Percentiles rank a stretch among this genome's conserved stretches.
phyloP scores from a whole-genome alignment of 2,113 vertebrate species.

The Pan troglodytes region NHGRI_mPanTro3-v2.1_pri NC_072416.2:66698501-66699000 shows the following conservation, averaged over 20 bases:
- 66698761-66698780: constrained; percentile 35
- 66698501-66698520: not conserved
- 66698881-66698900: not conserved
- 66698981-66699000: constrained; percentile 52
- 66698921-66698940: not conserved
- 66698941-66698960: constrained; percentile 71
- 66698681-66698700: constrained; percentile 10
- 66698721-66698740: not conserved
- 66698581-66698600: not conserved
- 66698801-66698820: not conserved
- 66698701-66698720: constrained; percentile 66
- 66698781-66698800: constrained; percentile 1
- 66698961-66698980: constrained; percentile 50
- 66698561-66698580: not conserved
- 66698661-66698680: constrained; percentile 51
- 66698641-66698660: constrained; percentile 12
- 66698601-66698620: not conserved
- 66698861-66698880: not conserved
- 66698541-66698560: not conserved
- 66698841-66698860: not conserved
- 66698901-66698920: not conserved
- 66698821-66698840: constrained; percentile 25
- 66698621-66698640: not conserved
- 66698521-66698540: not conserved
- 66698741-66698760: constrained; percentile 22